A percentile compares a stretch with the other conserved stretches of the same genome.
phyloP scores from a whole-genome alignment of 1,140 invertebrate genomes.

The Mycetomoellerius zeteki region DNA sequence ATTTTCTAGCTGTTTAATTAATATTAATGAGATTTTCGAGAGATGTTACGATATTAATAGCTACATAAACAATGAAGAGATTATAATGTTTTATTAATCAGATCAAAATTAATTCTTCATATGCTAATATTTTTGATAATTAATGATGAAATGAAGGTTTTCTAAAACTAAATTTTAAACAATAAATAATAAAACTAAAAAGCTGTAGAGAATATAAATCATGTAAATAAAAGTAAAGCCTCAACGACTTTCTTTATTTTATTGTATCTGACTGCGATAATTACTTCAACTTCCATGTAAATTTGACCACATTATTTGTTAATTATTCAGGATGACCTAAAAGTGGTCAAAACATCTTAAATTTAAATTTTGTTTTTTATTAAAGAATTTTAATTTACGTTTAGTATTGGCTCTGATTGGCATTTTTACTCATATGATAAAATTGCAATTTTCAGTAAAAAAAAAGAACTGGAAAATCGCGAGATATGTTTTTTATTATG shows the following conservation, averaged over 20 bases:
- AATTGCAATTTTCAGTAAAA: not conserved
- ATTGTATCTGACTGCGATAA: no score
- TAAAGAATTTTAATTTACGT: no score
- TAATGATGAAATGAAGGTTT: not conserved
- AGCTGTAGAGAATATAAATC: no score
- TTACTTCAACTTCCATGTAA: no score
- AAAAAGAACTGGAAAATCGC: not conserved
- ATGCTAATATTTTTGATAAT: not conserved
- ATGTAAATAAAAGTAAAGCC: no score
- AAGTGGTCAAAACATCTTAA: no score
- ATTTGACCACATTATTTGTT: no score
- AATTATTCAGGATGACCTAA: no score
- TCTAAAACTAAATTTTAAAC: constrained; percentile 3
- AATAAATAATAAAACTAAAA: not conserved
- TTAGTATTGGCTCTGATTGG: no score
- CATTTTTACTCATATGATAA: not conserved
- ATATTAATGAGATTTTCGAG: not conserved
- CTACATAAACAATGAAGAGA: not conserved
- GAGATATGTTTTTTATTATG: not conserved
- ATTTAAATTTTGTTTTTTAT: no score
- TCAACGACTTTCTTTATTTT: no score
- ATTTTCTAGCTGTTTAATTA: not conserved
- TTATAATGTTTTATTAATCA: not conserved
- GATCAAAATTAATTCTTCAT: not conserved
- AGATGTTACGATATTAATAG: not conserved